Base-by-base conservation (phyloP, 1,140 invertebrate genomes). In the Triops longicaudatus region DNA sequence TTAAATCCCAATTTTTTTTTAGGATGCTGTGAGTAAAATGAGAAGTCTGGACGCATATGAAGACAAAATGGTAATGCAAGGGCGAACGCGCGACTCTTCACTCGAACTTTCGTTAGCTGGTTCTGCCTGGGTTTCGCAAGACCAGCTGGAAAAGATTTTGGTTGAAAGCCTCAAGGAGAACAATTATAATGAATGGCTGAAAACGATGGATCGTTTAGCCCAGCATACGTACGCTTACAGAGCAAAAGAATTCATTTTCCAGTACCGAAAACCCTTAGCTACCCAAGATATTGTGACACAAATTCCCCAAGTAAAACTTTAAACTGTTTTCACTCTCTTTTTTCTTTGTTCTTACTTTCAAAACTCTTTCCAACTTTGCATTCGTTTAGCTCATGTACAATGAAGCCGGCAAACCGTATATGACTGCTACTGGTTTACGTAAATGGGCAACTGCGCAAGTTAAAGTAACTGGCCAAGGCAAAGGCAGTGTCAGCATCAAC, bases 401-500 rank as follows among this genome's bases (percentile, higher is more conserved):
- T 84, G 87, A 87, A 81, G 84, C 90, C 81, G 91, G 91, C 5
- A 83, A 88, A 77, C 86, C 89, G 73, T 93, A 86, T 85, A 86
- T 91, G 28, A 89, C 89, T 73, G 89, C 88, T 72, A 89, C 88
- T 84, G 89, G 89, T 87, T 81, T 88, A 73, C 87, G 93, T 78
- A 97, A 96, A 84, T 84, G 83, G 73, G 87, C 91, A 0, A 84
- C 86, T 80, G 94, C 87, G 1, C 82, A 86, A 80, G 91, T 93
- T 0, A 91, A 86, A 63, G 83, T 94, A 22, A 83, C 83, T 76
- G 89, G 87, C 10, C 90, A 93, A 75, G 96, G 96, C 22, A 90
- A 91, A 43, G 96, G 96, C 14, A 87, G 90, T 81, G 88, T 97
- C 77, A 88, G 83, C 27, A 92, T 98, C 72, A 97, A 98, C 85